These are phyloP conservation scores for Eilema depressum DNA, from an alignment of 2,888 invertebrate genomes.

Conservation along the genomic window DNA sequence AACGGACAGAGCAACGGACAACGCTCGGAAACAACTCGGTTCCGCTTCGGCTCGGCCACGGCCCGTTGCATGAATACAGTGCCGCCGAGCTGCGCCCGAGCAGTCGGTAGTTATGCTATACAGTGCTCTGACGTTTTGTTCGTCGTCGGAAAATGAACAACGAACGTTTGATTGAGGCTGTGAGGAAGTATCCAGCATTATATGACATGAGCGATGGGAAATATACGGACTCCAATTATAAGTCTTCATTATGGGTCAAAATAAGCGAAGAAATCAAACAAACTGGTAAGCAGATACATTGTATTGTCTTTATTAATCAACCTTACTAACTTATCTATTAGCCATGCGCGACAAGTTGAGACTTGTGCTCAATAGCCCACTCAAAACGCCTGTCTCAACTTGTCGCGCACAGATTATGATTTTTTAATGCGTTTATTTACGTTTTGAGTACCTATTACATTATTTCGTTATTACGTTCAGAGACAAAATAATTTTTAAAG, in stretches of 20 bases:
- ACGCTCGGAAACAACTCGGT: constrained; percentile 16
- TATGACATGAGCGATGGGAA: constrained; percentile 18
- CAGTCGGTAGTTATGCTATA: constrained; percentile 36
- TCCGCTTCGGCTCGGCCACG: constrained; percentile 27
- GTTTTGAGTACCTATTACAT: constrained; percentile 28
- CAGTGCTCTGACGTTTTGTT: constrained; percentile 27
- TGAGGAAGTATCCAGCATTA: too few species aligned
- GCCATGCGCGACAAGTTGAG: constrained; percentile 27
- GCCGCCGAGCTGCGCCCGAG: constrained; percentile 11
- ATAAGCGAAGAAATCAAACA: constrained; percentile 35
- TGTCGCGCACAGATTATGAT: constrained; percentile 11
- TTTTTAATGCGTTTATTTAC: constrained; percentile 31
- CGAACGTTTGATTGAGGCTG: constrained; percentile 25
- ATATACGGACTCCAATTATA: constrained; percentile 38
- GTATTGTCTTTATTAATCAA: constrained; percentile 19
- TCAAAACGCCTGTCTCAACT: constrained; percentile 17
- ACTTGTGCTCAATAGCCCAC: constrained; percentile 29
- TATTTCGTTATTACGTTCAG: constrained; percentile 13
- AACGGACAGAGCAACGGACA: constrained; percentile 33
- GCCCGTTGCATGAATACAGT: constrained; percentile 23
- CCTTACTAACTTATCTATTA: constrained; percentile 26
- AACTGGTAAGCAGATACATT: constrained; percentile 33
- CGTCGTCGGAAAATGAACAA: constrained; percentile 32
- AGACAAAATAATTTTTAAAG: too few species aligned
- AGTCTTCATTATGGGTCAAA: constrained; percentile 35